Base-by-base conservation (phyloP, 2,113 vertebrate species). In the Accipiter virgatus region DNA sequence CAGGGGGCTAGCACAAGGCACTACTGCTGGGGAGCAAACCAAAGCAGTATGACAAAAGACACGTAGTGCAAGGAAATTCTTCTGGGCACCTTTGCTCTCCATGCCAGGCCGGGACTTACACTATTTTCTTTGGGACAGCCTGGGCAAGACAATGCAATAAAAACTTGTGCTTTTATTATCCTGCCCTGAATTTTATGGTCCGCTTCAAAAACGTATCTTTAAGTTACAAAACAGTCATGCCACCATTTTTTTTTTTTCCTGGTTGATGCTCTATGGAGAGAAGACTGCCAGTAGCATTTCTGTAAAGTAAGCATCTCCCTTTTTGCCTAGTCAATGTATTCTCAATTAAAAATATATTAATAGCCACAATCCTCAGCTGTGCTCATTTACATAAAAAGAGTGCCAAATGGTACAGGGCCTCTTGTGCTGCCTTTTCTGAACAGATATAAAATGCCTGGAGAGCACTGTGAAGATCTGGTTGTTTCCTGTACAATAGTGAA, bases 271-370 rank as follows among this genome's bases (percentile, higher is more conserved):
- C 70, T 70, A 36, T 68, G 27, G 61, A 78, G n/a, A 84, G 18
- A 80, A 25, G 9, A 56, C 52, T 93, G 71, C 85, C 67, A 45
- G 53, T 20, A 70, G 58, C 36, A 56, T 70, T 96, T 79, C 70
- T 89, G 40, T 75, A 81, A 58, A 71, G 52, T 43, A 93, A 91
- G 87, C 50, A n/a, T 81, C 26, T 67, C n/a, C 82, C 80, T 75
- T 83, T 88, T 88, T 75, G 66, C 85, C 74, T 84, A 81, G 53
- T 52, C 84, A 93, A 80, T 73, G 77, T 38, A 63, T 34, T 78
- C 50, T 62, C 85, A 63, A 88, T 93, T 93, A 72, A 90, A 94
- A 92, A 80, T 59, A 74, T 38, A 88, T 86, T 88, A 84, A 90
- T 73, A 92, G 45, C 52, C 23, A 91, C 38, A 82, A 74, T 53